Evolutionary conservation across 1,140 invertebrate genomes (phyloP), one percentile per base, ranked within the genome.

Genomic region (Bombus cullumanus): DNA sequence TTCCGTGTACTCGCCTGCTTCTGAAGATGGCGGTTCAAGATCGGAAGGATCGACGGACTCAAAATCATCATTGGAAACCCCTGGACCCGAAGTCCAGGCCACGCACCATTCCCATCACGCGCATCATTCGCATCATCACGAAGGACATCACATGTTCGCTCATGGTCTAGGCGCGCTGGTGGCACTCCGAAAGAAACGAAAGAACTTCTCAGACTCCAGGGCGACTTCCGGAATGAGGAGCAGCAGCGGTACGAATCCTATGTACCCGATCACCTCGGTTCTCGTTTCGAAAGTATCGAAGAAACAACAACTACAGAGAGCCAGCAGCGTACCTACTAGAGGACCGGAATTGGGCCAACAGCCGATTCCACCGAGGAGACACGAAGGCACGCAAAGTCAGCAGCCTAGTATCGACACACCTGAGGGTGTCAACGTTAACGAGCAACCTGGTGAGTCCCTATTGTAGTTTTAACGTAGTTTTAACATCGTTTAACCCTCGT

Each of bases 161-260:
- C 92, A 93, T 31, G 92, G 89, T 2, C 59, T 94, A 15, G 92
- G 91, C 10, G 97, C 97, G 28, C 93, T 98, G 76, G 97, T 97
- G 0, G 96, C 97, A 3, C 95, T 98, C 31, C 97, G 97, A 88
- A 96, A 96, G 88, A 98, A 98, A 94, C 96, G 97, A 66, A 97
- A 97, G 93, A 97, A 97, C 91, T 98, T 98, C 93, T 97, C 97
- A 1, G 96, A 97, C 57, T 97, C 97, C 37, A 96, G 97, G 82
- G 96, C 96, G 53, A 96, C 96, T 62, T 96, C 96, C 6, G 95
- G 95, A 53, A 95, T 96, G 68, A 94, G 95, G 25, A 93, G 94
- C 78, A 94, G 93, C 87, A 94, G 95, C 89, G 86, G 93, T 39
- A 88, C 91, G 15, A 87, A 94, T 47, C 86, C 93, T 4, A 86